These are phyloP conservation scores for Stenodema calcarata DNA, from an alignment of 2,888 invertebrate genomes.

Conservation along the genomic window DNA sequence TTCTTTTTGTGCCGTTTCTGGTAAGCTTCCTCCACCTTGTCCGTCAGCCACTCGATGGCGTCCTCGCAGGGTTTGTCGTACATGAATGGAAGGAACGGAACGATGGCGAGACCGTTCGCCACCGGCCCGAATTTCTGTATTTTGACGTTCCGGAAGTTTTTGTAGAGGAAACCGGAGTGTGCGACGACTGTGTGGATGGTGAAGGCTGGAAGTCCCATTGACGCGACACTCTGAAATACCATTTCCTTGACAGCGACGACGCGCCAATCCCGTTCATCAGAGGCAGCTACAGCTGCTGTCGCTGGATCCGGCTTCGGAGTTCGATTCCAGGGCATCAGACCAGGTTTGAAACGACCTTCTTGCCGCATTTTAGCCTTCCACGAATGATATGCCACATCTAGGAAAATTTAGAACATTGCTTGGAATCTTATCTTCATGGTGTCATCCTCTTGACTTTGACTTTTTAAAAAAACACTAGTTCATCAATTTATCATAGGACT, in stretches of 20 bases:
- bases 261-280: constrained; percentile 6
- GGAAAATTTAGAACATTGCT: too few relatives aligned
- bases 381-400: constrained; percentile 24
- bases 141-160: constrained; percentile 7
- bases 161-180: constrained; percentile 29
- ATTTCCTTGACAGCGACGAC: constrained; percentile 30
- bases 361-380: constrained; percentile 39
- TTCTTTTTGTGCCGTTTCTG: not conserved
- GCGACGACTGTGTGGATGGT: constrained; percentile 37
- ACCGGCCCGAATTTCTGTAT: constrained; percentile 27
- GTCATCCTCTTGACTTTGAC: too few relatives aligned
- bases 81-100: constrained; percentile 32
- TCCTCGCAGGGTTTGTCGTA: constrained; percentile 34
- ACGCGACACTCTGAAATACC: constrained; percentile 27
- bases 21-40: not conserved
- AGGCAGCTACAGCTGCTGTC: not conserved
- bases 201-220: constrained; percentile 35
- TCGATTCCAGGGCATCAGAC: constrained; percentile 31
- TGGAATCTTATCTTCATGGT: too few relatives aligned
- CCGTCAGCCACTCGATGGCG: constrained; percentile 11
- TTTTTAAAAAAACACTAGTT: too few relatives aligned
- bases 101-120: not conserved
- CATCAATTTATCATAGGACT: too few relatives aligned
- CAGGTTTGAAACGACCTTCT: constrained; percentile 24
- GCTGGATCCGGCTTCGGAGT: not conserved